Evolutionary conservation across 2,888 invertebrate genomes (phyloP).

Genomic region (Nipponacmea schrenckii): DNA sequence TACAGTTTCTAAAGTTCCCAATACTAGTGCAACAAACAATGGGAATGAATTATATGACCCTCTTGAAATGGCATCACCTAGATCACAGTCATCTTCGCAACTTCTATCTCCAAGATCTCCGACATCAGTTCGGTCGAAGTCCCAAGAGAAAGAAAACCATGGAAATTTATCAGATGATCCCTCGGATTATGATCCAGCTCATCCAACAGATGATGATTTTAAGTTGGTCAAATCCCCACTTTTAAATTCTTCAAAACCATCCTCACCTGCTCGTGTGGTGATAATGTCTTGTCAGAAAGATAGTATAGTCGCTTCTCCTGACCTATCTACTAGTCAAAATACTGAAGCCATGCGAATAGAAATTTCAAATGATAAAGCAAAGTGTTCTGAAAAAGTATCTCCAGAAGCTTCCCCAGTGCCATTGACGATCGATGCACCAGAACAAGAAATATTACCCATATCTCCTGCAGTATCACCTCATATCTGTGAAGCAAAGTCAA

Average conservation of each 20-base stretch:
- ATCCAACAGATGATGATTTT: conserved; percentile 33
- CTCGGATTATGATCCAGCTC: conserved; percentile 34
- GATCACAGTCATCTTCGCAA: background rate
- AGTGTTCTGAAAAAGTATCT: too few relatives aligned
- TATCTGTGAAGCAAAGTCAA: background rate
- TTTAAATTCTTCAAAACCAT: too few relatives aligned
- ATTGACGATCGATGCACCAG: background rate
- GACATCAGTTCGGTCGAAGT: background rate
- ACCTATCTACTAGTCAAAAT: too few relatives aligned
- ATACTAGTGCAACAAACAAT: background rate
- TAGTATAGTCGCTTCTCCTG: too few relatives aligned
- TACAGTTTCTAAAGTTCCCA: background rate
- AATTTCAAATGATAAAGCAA: too few relatives aligned
- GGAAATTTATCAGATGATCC: background rate
- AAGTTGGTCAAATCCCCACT: background rate
- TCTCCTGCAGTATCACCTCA: background rate
- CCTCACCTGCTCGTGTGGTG: too few relatives aligned
- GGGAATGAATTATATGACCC: background rate
- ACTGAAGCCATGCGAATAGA: too few relatives aligned
- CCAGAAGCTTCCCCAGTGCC: background rate
- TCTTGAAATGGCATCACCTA: background rate
- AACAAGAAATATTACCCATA: background rate
- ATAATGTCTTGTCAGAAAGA: too few relatives aligned
- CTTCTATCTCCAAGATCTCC: background rate
- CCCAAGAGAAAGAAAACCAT: background rate